A percentile compares a stretch with the other conserved stretches of the same genome.
Conservation (phyloP, 2,888 invertebrate genomes). For the Unio pictorum region DNA sequence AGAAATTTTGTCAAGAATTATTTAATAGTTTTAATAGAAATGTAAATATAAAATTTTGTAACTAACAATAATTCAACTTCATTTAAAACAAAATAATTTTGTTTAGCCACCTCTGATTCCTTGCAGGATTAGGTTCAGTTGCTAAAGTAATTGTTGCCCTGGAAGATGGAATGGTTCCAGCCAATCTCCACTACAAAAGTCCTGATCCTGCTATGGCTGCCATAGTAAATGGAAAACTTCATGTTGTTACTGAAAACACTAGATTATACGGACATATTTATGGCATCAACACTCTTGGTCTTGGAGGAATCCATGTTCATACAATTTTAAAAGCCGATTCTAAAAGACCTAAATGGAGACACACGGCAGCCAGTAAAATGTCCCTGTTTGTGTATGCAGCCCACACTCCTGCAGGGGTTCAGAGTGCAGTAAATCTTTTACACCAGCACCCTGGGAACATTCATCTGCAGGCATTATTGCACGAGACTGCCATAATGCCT, state of each 20-base stretch:
- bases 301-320: conserved; percentile 82
- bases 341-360: conserved; percentile 29
- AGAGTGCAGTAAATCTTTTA: conserved; percentile 81
- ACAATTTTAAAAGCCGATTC: conserved; percentile 73
- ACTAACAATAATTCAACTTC: too few species aligned
- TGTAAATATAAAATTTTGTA: too few species aligned
- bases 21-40: background rate
- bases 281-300: conserved; percentile 96
- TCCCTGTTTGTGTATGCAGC: conserved; percentile 86
- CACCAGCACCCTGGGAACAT: conserved; percentile 74
- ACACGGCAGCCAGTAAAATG: conserved; percentile 73
- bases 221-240: conserved; percentile 82
- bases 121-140: conserved; percentile 85
- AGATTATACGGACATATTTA: conserved; percentile 93
- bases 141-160: conserved; percentile 95
- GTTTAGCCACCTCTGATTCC: background rate
- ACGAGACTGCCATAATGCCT: conserved; percentile 70
- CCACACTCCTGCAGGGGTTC: conserved; percentile 85
- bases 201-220: conserved; percentile 93
- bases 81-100: background rate
- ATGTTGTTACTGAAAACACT: conserved; percentile 85
- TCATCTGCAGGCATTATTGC: conserved; percentile 62
- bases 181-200: conserved; percentile 87
- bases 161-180: conserved; percentile 91
- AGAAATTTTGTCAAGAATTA: background rate